Evolutionary conservation across 2,888 invertebrate species (phyloP), one percentile per base, ranked within the genome.

Genomic region (Crepidodera aurea): DNA sequence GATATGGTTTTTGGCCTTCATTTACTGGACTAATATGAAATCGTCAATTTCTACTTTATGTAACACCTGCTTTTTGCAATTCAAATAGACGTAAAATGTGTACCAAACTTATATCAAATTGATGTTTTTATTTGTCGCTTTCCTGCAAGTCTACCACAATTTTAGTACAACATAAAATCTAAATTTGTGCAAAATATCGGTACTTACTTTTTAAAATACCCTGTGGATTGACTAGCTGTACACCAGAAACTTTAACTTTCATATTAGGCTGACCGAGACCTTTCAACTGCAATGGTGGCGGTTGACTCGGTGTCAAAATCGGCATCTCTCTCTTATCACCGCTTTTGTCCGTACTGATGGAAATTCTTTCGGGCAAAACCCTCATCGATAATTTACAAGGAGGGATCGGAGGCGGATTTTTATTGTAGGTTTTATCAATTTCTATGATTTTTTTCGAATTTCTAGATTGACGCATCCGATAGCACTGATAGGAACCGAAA

Each of bases 401-500:
- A 12, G 90, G 89, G 75, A 87, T 88, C 51, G 85, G 82, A 10
- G 90, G 88, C 42, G 88, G 84, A 42, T 84, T 82, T 53, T 85
- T 84, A 10, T 88, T 85, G 48, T 84, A 78, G 51, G 78, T 53
- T 22, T 68, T 58, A 12, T 72, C 71, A 77, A 90, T 87, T 75
- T 90, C 89, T 63, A 93, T 90, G 10, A 90, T 82, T 79, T 84
- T 85, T 71, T 87, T 81, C 37, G 91, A 87, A 8, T 92, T 89
- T 76, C 90, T 88, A 65, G 92, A 88, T 67, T 92, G 86, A 57
- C 88, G 87, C 57, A 92, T 87, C 75, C 94, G 87, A 80, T 94
- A 93, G 91, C 93, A 69, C 88, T 90, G 80, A 83, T 94, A 95
- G 15, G 95, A 94, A 60, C 90, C 89, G 67, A 91, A 81, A 69